Base-by-base conservation (phyloP, 1,140 invertebrate genomes). In the Drosophila kepulauana region DNA sequence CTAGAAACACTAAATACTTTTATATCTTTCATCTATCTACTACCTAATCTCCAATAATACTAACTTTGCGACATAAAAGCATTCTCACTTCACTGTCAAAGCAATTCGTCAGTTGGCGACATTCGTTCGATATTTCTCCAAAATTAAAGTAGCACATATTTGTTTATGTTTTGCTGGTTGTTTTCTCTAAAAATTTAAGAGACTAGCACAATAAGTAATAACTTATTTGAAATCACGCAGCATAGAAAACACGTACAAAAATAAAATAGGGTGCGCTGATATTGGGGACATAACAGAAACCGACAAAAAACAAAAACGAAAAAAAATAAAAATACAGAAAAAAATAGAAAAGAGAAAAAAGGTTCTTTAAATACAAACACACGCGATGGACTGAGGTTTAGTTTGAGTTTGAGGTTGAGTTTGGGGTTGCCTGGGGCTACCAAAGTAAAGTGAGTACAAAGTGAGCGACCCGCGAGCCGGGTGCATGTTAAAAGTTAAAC, bases 401-500 rank as follows among this genome's bases (percentile, higher is more conserved):
- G 33, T 57, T 38, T 49, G 48, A 28, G 49, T 5, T 51, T 30
- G 49, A 51, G 51, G 11, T 54, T 52, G 25, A 13, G 28, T 38
- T 41, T 62, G 46, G 35, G 41, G 75, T 73, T 73, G 65, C 77
- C 69, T 48, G 73, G 67, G 58, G 52, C 59, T 58, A 65, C 59
- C 16, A 5, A 11, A n/a, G 30, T 33, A 8, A 25, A 33, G 33
- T 8, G 33, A 38, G 35, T 38, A 25, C 20, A 25, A 10, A 38
- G 8, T 38, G 13, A 20, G 25, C 51, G 67, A 54, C 51, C 51
- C 51, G 46, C 51, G 46, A 48, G 7, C 46, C 46, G 75, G 78
- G 82, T 81, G 85, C 85, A 89, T 89, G 85, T 81, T 80, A 78
- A 85, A 85, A 89, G 85, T 85, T 85, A 85, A 89, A 79, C 78